Evolutionary conservation across 1,140 invertebrate genomes (phyloP).

Genomic region (Bombus consobrinus): DNA sequence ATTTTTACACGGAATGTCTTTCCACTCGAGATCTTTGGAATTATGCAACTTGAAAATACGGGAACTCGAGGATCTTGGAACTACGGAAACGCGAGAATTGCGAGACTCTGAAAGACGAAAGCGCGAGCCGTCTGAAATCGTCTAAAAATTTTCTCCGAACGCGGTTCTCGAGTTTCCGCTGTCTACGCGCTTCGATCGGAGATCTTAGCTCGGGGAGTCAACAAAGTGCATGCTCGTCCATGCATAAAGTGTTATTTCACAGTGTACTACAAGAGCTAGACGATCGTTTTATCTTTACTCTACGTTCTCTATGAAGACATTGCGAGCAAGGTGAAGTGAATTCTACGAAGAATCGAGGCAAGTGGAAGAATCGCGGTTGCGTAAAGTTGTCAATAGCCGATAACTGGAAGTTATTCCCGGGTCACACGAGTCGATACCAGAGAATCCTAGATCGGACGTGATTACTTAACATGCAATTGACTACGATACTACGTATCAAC

Average conservation of each 20-base stretch:
- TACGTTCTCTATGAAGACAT: neutral
- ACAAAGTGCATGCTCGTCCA: slow-evolving; percentile 4
- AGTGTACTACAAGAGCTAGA: neutral
- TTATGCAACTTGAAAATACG: rapidly evolving
- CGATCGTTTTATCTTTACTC: neutral
- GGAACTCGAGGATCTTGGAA: neutral
- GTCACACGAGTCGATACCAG: neutral
- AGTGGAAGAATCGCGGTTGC: neutral
- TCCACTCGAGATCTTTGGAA: too few relatives aligned
- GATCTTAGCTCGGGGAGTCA: neutral
- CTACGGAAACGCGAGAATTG: rapidly evolving
- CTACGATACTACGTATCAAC: slow-evolving; percentile 27
- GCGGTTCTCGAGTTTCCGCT: neutral
- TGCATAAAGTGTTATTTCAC: slow-evolving; percentile 1
- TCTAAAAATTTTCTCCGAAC: neutral
- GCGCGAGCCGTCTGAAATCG: neutral
- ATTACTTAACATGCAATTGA: slow-evolving; percentile 46
- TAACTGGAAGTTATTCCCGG: neutral
- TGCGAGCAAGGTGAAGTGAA: neutral
- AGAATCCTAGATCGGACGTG: slow-evolving; percentile 1
- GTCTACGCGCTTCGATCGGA: neutral
- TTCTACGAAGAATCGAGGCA: neutral
- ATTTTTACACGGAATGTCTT: too few relatives aligned
- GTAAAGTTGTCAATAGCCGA: neutral
- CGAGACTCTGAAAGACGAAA: neutral